Evolutionary conservation across 1,140 invertebrate species (phyloP), one percentile per base, ranked within the genome.

Genomic region (Semibalanus balanoides): DNA sequence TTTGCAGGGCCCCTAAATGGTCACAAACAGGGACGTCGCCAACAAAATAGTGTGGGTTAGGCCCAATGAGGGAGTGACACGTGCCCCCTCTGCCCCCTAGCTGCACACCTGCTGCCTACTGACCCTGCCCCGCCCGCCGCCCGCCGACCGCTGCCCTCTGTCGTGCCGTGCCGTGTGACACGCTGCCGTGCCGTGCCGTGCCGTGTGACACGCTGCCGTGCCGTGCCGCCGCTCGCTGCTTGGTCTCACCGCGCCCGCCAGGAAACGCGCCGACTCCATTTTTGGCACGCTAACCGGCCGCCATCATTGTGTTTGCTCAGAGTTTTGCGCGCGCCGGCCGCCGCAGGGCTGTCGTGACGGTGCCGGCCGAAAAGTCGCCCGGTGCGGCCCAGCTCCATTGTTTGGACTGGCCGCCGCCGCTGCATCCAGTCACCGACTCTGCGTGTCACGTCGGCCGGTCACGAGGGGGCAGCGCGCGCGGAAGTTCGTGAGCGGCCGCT

Each of bases 271-370:
- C 22, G 22, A 1, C 51, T 1, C 51, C 51, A 64, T 64, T 64
- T 64, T 64, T 64, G 51, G 51, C 51, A 19, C 51, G 51, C 51
- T 64, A 64, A 64, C 51, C 51, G 51, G 14, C 51, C 51, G 51
- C 51, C 51, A 64, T 64, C 51, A 64, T 64, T 64, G 51, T 64
- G 51, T 64, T 64, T 64, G 51, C 51, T 64, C 51, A 64, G 51
- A 64, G 14, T 64, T 64, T 64, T 64, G 51, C 51, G 51, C 51
- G 51, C 51, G 51, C 51, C 51, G 51, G 51, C 51, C 51, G 51
- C 7, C 51, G 51, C 7, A 25, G 7, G 51, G 1, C 51, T 64
- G 51, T 64, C 51, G 51, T 64, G 51, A 64, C 51, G 11, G 51
- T 7, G 1, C 14, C 51, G 11, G 51, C 51, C 51, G 51, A 64